phyloP scores from a whole-genome alignment of 2,888 invertebrate species.

The Drosophila parthenogenetica region DNA sequence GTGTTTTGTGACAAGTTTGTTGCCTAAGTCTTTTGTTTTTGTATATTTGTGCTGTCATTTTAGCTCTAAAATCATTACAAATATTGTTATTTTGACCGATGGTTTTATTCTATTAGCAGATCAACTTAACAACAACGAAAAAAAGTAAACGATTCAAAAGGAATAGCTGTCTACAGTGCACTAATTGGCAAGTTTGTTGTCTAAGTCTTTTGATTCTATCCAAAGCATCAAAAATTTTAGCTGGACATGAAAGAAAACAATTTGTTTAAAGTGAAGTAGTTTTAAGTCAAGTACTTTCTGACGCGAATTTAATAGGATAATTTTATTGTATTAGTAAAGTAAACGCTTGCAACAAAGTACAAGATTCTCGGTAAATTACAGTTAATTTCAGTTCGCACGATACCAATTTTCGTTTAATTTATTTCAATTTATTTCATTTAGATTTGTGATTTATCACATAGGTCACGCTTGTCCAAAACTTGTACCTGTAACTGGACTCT shows the following conservation, averaged over 20 bases:
- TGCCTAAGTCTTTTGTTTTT: constrained; percentile 34
- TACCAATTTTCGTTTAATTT: constrained; percentile 20
- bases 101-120: too few species aligned
- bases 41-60: neutral
- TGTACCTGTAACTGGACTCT: constrained; percentile 18
- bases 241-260: too few species aligned
- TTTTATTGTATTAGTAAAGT: too few species aligned
- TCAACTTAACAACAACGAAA: too few species aligned
- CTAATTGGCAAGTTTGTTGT: constrained; percentile 16
- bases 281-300: too few species aligned
- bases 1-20: constrained; percentile 32
- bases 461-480: constrained; percentile 61
- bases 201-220: constrained; percentile 23
- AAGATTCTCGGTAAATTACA: constrained; percentile 2
- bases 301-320: too few species aligned
- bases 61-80: neutral
- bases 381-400: constrained; percentile 5
- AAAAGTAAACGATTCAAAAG: too few species aligned
- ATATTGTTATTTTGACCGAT: too few species aligned
- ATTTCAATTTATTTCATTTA: constrained; percentile 28
- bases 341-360: too few species aligned
- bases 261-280: too few species aligned
- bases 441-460: constrained; percentile 36
- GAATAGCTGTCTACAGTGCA: too few species aligned
- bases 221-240: neutral